Base-by-base conservation (phyloP, 2,888 invertebrate genomes). In the Plagodis dolabraria region DNA sequence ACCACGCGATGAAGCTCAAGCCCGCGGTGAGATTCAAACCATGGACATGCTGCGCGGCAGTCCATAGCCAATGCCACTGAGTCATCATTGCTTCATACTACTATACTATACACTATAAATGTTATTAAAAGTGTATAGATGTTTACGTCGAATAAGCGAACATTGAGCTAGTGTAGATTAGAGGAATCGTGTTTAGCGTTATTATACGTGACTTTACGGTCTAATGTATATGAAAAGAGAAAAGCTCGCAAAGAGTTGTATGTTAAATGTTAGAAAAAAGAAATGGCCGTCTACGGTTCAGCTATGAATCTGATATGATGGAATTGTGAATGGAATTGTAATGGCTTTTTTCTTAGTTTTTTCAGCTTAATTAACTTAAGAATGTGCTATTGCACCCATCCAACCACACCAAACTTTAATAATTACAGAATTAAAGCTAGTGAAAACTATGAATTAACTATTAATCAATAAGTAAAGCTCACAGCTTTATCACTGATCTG, bases 311-410 rank as follows among this genome's bases (percentile, higher is more conserved):
- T 33, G 44, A 73, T 74, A 78, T 76, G 72, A 88, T 74, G 92
- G 92, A 92, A 92, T 92, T 92, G 80, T 77, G 73, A 72, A 89
- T 77, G 89, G 91, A 92, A 91, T 91, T 91, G 79, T 73, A 70
- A 72, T 57, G 61, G 55, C 62, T 60, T 47, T 60, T 59, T 64
- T 56, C 61, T 85, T 85, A 87, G 72, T 76, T 82, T n/a, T 82
- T 76, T 82, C 67, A 78, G 73, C 77, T 80, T 79, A 80, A 51
- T 79, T 77, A 79, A 80, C 83, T 83, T 92, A n/a, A 87, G 82
- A 84, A 85, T 78, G 92, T 92, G 92, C 92, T 92, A 90, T 92
- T 92, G 92, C 92, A 92, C 92, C 77, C 89, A 89, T 87, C 85
- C 86, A 88, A 86, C 86, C 76, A 84, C 87, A 91, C 90, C 89